A percentile compares a stretch with the other conserved stretches of the same genome.
phyloP scores from a whole-genome alignment of 2,113 vertebrate species.

The Typhlomys cinereus region DNA sequence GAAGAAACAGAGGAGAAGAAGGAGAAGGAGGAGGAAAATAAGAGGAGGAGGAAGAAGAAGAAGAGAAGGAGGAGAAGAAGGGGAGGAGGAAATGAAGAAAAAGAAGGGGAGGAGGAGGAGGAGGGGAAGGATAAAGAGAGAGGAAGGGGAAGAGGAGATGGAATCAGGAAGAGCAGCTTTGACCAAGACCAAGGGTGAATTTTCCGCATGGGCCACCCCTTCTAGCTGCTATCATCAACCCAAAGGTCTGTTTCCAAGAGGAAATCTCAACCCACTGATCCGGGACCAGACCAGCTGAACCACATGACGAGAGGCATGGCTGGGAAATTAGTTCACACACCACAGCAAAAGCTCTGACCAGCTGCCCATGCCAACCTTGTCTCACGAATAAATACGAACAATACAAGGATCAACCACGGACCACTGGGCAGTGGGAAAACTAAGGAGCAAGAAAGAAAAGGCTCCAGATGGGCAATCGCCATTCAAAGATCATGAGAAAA shows the following conservation, averaged over 20 bases:
- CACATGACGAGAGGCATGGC: background rate
- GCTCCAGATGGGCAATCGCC: background rate
- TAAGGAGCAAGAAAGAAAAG: conserved; percentile 3
- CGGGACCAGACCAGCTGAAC: background rate
- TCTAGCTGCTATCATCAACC: background rate
- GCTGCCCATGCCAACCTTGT: background rate
- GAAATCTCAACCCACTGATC: conserved; percentile 49
- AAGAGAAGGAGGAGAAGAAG: too few relatives aligned
- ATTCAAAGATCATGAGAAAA: background rate
- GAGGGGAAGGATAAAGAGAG: too few relatives aligned
- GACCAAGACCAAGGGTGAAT: background rate
- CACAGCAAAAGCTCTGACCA: background rate
- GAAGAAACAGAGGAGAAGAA: too few relatives aligned
- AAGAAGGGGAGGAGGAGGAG: too few relatives aligned
- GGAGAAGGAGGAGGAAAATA: too few relatives aligned
- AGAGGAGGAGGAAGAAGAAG: too few relatives aligned
- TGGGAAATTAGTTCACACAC: background rate
- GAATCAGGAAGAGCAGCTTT: background rate
- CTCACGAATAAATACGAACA: conserved; percentile 1
- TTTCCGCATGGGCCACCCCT: background rate
- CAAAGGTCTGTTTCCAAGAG: background rate
- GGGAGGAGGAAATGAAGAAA: too few relatives aligned
- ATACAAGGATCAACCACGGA: background rate
- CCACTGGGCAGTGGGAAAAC: background rate
- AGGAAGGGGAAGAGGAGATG: too few relatives aligned